phyloP scores from a whole-genome alignment of 1,140 invertebrate genomes.

The Drosophila rufa region DNA sequence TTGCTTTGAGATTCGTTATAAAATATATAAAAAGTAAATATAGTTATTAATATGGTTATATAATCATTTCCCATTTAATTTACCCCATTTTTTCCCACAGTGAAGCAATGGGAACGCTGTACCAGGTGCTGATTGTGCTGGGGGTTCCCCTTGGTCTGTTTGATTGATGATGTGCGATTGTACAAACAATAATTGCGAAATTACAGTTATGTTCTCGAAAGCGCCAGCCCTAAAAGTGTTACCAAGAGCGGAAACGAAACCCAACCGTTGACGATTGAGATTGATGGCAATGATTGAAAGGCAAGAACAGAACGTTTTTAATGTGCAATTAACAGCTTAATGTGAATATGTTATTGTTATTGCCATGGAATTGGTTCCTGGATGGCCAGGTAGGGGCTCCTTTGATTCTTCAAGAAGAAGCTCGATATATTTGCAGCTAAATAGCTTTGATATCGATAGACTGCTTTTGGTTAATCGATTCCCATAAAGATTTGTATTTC shows the following conservation, averaged over 20 bases:
- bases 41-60: too few species aligned
- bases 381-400: too few species aligned
- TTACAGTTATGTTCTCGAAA: constrained; percentile 50
- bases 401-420: too few species aligned
- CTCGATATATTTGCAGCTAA: too few species aligned
- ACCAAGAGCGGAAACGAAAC: constrained; percentile 38
- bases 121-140: constrained; percentile 38
- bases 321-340: constrained; percentile 11
- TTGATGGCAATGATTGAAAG: constrained; percentile 41
- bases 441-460: too few species aligned
- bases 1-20: too few species aligned
- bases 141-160: constrained; percentile 24
- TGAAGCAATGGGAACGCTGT: constrained; percentile 17
- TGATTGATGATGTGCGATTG: constrained; percentile 54
- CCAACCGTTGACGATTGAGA: constrained; percentile 45
- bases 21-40: too few species aligned
- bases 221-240: constrained; percentile 36
- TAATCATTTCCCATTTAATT: background rate
- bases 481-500: too few species aligned
- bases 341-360: background rate
- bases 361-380: too few species aligned
- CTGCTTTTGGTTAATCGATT: too few species aligned
- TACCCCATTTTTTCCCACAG: background rate
- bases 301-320: background rate
- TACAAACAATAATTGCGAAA: constrained; percentile 53